Evolutionary conservation across 2,797 vertebrate genomes (phyloP), one percentile per base, ranked within the genome.

Genomic region (Acrossocheilus fasciatus): DNA sequence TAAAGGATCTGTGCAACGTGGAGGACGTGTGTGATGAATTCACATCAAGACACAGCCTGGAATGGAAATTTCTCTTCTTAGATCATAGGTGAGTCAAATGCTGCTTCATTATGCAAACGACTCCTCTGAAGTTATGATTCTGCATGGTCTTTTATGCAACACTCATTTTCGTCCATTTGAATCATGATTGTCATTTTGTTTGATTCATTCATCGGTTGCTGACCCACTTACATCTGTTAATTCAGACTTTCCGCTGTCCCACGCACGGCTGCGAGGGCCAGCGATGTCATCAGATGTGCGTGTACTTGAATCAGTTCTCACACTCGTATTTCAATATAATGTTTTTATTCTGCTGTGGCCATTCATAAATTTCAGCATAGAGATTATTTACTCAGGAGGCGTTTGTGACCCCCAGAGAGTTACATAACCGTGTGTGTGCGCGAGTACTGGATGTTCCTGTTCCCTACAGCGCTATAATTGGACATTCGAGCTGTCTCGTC

Each of bases 51-150:
- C 95, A 97, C 94, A 97, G 97, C 89, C 94, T 97, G 66, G 96
- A 97, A 88, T 97, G 97, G 94, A 97, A 98, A 88, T 95, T 96
- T 90, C 90, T 96, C 72, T 96, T 96, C 91, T 91, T 96, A 89
- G 96, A 96, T 88, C 93, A 95, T 91, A 98, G 98, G 98, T 98
- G 93, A 95, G 92, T 82, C 34, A 47, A 78, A 68, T 52, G 14
- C 30, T 57, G 7, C 18, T 79, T 52, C 69, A 72, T 78, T 89
- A 80, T 81, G 84, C 76, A 69, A 75, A 83, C 9, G 26, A 64
- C 20, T 82, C 45, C 45, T 39, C 34, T 74, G 68, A 50, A 52
- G 77, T 70, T 85, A 34, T 72, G 62, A 20, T n/a, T 69, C 75
- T 77, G 45, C 9, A 34, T 15, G 79, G 18, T 36, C 62, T 23